Evolutionary conservation across 2,797 vertebrate species (phyloP).

Genomic region (Pseudocheirus occidentalis): DNA sequence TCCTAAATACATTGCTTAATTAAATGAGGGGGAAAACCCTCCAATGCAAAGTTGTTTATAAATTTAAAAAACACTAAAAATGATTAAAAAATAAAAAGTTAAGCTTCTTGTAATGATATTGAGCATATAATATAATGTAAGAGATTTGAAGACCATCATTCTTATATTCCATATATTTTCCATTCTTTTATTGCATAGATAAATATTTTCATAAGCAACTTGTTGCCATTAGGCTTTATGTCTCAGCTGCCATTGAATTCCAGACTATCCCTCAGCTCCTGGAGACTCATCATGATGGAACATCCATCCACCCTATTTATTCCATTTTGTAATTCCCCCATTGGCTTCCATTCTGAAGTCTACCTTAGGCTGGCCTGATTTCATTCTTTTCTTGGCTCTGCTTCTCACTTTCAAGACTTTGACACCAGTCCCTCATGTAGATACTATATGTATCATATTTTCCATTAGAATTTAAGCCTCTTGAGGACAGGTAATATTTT

Average conservation of each 20-base stretch:
- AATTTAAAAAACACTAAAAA: slow-evolving; percentile 18
- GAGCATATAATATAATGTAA: slow-evolving; percentile 1
- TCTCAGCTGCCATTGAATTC: background rate
- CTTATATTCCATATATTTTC: background rate
- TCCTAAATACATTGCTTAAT: slow-evolving; percentile 68
- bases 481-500: background rate
- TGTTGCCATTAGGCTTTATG: background rate
- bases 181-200: background rate
- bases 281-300: background rate
- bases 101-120: slow-evolving; percentile 20
- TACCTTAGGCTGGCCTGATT: background rate
- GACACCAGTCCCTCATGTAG: background rate
- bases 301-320: background rate
- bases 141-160: slow-evolving; percentile 5
- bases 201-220: slow-evolving; percentile 47
- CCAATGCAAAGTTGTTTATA: slow-evolving; percentile 55
- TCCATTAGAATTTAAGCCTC: background rate
- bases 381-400: background rate
- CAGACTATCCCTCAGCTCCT: background rate
- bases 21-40: slow-evolving; percentile 40
- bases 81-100: slow-evolving; percentile 21
- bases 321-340: background rate
- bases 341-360: background rate
- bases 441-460: background rate
- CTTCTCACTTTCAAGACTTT: background rate